Evolutionary conservation across 1,140 invertebrate genomes (phyloP), one percentile per base, ranked within the genome.

Genomic region (Drosophila micromelanica): DNA sequence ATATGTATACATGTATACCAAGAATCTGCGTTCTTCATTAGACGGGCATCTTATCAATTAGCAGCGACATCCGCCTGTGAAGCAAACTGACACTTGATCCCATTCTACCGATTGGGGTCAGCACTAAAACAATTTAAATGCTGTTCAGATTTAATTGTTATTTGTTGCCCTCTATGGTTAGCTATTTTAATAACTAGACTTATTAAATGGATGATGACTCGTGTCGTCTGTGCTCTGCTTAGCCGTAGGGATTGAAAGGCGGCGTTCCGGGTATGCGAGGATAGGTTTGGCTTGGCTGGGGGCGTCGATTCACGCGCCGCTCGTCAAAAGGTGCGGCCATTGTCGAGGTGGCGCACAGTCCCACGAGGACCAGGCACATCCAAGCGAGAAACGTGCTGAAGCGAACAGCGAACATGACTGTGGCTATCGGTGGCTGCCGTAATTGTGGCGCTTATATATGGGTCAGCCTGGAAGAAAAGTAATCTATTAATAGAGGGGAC

Each of bases 191-290:
- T n/a, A 32, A 72, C n/a, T 63, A 37, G 32, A 40, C 15, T 38
- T 52, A 59, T 45, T 59, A 54, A 49, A 51, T 48, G 35, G 35
- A n/a, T 12, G 5, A 12, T 5, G 2, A 40, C n/a, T 49, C 13
- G 7, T 13, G 9, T 17, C 17, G 9, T 17, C 17, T 17, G 17
- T 49, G 20, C 1, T 3, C 38, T 12, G 15, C 13, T 63, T 42
- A 71, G 51, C 82, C 89, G 38, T 90, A 12, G 1, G 89, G 89
- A 89, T 90, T 90, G 46, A 90, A 90, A 3, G 89, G 89, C 13
- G 89, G 89, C 17, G 84, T 90, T 8, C 61, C 45, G 9, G 76
- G 84, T 13, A 90, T 63, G 5, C 46, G 51, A 0, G 46, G 56
- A 12, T 56, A 65, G 30, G 38, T 20, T 3, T 63, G 40, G 43